These are phyloP conservation scores for Oncorhynchus nerka DNA, from an alignment of 2,113 vertebrate genomes.

Conservation along the genomic window DNA sequence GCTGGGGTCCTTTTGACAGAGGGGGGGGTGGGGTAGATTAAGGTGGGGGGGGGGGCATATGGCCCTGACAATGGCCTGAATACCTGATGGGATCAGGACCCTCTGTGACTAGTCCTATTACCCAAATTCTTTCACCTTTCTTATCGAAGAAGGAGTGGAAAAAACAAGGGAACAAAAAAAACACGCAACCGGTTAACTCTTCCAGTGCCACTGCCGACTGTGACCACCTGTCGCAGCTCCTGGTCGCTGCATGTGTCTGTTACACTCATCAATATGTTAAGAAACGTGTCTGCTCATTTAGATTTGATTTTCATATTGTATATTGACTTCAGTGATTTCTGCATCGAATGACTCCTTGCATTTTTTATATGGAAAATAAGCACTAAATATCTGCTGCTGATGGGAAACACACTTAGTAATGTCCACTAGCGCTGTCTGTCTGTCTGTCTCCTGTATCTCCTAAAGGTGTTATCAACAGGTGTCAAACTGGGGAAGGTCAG, in stretches of 20 bases:
- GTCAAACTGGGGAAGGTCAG: constrained; percentile 65
- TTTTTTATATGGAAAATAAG: too few species aligned
- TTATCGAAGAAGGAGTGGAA: constrained; percentile 11
- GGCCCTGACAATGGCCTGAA: constrained; percentile 82
- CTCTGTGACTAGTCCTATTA: constrained; percentile 59
- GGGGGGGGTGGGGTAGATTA: constrained; percentile 74
- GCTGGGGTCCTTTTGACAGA: constrained; percentile 81
- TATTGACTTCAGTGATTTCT: too few species aligned
- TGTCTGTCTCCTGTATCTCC: constrained; percentile 42
- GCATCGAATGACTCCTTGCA: too few species aligned
- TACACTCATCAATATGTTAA: too few species aligned
- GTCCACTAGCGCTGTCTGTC: constrained; percentile 19
- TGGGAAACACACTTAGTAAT: too few species aligned
- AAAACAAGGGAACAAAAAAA: neutral
- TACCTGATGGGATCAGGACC: constrained; percentile 81
- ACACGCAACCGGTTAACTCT: too few species aligned
- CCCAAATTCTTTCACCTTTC: constrained; percentile 43
- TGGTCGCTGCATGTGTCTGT: too few species aligned
- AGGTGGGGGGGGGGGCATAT: constrained; percentile 68
- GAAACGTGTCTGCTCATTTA: too few species aligned
- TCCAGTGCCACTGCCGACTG: too few species aligned
- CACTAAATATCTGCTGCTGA: too few species aligned
- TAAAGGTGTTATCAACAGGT: constrained; percentile 66
- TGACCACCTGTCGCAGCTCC: too few species aligned
- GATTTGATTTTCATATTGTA: too few species aligned